These are phyloP conservation scores for Anguilla obscura DNA, from an alignment of 2,797 vertebrate genomes.

Conservation along the genomic window DNA sequence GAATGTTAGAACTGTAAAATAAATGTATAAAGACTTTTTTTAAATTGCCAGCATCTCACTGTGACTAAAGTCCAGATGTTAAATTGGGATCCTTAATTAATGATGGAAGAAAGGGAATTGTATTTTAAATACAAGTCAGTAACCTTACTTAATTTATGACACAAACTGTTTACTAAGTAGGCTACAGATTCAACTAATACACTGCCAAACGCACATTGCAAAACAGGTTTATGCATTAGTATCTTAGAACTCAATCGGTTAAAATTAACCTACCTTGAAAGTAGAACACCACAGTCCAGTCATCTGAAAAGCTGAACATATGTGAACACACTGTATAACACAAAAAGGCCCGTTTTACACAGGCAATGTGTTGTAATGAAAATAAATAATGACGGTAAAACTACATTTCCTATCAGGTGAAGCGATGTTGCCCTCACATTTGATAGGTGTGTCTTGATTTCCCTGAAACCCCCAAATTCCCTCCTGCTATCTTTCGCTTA, in stretches of 20 bases:
- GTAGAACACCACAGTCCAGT: not conserved
- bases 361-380: not conserved
- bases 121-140: not conserved
- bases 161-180: too few species aligned
- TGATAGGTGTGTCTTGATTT: not conserved
- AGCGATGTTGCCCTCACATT: not conserved
- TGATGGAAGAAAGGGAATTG: not conserved
- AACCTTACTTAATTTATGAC: not conserved
- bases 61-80: not conserved
- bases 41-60: not conserved
- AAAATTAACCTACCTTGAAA: not conserved
- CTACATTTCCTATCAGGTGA: conserved; percentile 66
- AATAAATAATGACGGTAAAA: conserved; percentile 32
- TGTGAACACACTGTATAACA: not conserved
- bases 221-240: not conserved
- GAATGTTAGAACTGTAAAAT: not conserved
- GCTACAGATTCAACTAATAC: not conserved
- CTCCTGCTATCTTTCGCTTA: not conserved
- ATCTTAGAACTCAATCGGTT: not conserved
- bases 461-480: not conserved
- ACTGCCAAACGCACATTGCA: not conserved
- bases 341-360: not conserved
- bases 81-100: not conserved
- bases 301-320: not conserved
- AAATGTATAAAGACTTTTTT: not conserved